Evolutionary conservation across 2,888 invertebrate species (phyloP), one percentile per base, ranked within the genome.

Genomic region (Orthosia cruda): DNA sequence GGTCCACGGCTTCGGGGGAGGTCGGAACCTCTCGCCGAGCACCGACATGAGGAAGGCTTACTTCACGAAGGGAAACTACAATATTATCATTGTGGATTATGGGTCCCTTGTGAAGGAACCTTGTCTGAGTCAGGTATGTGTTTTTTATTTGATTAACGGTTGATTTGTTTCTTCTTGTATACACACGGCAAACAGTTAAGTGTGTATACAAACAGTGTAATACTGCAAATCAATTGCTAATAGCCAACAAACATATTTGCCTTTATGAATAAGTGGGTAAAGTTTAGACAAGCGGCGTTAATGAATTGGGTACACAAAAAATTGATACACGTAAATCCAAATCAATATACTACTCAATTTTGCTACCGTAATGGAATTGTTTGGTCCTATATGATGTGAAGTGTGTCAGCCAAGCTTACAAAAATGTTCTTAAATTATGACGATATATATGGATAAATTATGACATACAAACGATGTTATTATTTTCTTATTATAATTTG

Each of bases 1-100:
- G 62, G 98, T 99, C 23, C 99, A 99, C 90, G 99, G 99, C 11
- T 99, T 99, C 89, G 98, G 99, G 0, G 99, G 98, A 0, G 98
- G 99, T 0, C 96, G 98, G 80, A 97, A 98, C 91, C 96, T 98
- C 50, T 98, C 98, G 0, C 99, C 99, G 0, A 98, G 98, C 91
- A 98, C 98, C 0, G 98, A 98, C 91, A 97, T 99, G 95, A 97
- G 98, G 68, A 98, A 98, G 91, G 99, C 98, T 0, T 99, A 98
- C 93, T 99, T 98, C 92, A 96, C 97, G 54, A 97, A 97, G 75
- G 98, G 98, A 62, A 97, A 98, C 88, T 98, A 98, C 93, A 99
- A 99, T 90, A 98, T 99, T 71, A 97, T 99, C 88, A 98, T 99
- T 71, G 98, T 98, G n/a, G 98, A 99, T 95, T 99, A 98, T 92